These are phyloP conservation scores for Nomada flava DNA, from an alignment of 2,888 invertebrate species.

Conservation along the genomic window DNA sequence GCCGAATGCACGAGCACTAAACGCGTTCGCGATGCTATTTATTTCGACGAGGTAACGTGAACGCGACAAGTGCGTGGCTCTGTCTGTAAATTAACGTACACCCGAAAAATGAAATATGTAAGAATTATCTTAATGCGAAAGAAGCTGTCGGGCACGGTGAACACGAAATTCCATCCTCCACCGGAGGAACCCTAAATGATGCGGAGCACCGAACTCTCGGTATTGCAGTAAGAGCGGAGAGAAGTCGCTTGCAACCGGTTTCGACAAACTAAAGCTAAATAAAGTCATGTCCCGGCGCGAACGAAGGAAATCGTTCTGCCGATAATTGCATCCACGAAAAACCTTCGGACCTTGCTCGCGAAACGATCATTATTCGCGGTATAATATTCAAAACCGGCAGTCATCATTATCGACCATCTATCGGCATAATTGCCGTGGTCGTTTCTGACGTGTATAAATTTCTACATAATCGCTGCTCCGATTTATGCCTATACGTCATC, in stretches of 20 bases:
- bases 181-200: slow-evolving; percentile 69
- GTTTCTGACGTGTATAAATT: background rate
- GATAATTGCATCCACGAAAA: slow-evolving; percentile 66
- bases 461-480: background rate
- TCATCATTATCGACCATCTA: slow-evolving; percentile 11
- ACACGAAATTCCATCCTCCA: slow-evolving; percentile 67
- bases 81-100: background rate
- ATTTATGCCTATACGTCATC: background rate
- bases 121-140: slow-evolving; percentile 54
- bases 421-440: slow-evolving; percentile 4
- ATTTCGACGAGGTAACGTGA: background rate
- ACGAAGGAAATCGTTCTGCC: slow-evolving; percentile 62
- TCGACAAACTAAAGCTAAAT: slow-evolving; percentile 77
- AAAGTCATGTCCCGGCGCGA: slow-evolving; percentile 72
- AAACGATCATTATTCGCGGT: slow-evolving; percentile 31
- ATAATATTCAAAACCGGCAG: slow-evolving; percentile 41
- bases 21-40: background rate
- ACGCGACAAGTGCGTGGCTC: background rate
- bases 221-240: slow-evolving; percentile 53
- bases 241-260: slow-evolving; percentile 76
- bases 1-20: background rate
- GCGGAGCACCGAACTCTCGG: slow-evolving; percentile 62
- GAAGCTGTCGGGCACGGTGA: slow-evolving; percentile 55
- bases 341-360: slow-evolving; percentile 28
- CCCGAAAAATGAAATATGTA: background rate